Evolutionary conservation across 2,113 vertebrate genomes (phyloP).

Genomic region (Lepisosteus oculatus): DNA sequence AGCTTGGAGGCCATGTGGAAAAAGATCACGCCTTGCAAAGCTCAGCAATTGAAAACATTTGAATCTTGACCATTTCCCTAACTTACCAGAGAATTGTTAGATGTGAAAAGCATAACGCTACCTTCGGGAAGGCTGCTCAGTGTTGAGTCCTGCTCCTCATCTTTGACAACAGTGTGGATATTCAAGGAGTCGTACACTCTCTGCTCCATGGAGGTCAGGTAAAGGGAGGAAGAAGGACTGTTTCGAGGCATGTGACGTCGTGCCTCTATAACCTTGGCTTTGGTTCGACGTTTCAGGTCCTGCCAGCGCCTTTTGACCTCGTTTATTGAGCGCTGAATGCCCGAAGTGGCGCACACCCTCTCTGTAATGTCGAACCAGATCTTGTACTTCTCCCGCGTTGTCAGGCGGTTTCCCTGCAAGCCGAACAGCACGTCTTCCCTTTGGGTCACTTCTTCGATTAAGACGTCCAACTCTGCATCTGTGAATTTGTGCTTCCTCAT

Average conservation of each 20-base stretch:
- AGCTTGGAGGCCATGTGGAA: neutral
- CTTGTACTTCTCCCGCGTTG: constrained; percentile 19
- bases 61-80: too few species aligned
- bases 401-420: constrained; percentile 21
- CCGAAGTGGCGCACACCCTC: constrained; percentile 10
- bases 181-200: constrained; percentile 9
- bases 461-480: constrained; percentile 19
- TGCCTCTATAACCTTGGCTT: constrained; percentile 13
- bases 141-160: constrained; percentile 11
- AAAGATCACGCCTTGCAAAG: neutral
- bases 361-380: constrained; percentile 20
- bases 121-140: constrained; percentile 15
- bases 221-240: constrained; percentile 5
- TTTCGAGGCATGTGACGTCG: neutral
- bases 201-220: constrained; percentile 2
- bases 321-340: constrained; percentile 17
- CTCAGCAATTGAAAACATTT: too few species aligned
- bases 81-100: too few species aligned
- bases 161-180: constrained; percentile 12
- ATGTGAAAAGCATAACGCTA: neutral
- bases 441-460: constrained; percentile 18
- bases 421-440: constrained; percentile 16
- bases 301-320: constrained; percentile 20
- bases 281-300: constrained; percentile 7
- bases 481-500: constrained; percentile 24